A percentile compares a stretch with the other conserved stretches of the same genome.
These are phyloP conservation scores for Psammodynastes pulverulentus DNA, from an alignment of 2,113 vertebrate genomes.

Conservation along the genomic window DNA sequence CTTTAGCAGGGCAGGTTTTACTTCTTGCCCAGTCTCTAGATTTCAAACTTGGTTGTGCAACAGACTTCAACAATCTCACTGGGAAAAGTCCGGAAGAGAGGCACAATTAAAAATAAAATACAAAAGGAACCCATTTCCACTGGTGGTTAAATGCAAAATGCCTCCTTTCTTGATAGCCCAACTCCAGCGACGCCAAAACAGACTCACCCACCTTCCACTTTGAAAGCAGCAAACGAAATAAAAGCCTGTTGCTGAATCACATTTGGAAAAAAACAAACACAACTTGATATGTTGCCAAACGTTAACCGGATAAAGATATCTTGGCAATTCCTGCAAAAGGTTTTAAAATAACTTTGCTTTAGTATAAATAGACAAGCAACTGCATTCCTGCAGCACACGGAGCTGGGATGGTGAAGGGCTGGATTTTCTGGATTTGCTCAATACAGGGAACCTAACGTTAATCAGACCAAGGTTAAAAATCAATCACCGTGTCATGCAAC, in stretches of 20 bases:
- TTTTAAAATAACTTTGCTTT: neutral
- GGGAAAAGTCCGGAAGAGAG: neutral
- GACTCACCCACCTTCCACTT: neutral
- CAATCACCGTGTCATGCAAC: neutral
- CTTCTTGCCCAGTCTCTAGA: neutral
- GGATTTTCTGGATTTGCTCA: neutral
- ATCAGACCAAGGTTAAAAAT: neutral
- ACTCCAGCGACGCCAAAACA: neutral
- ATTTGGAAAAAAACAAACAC: neutral
- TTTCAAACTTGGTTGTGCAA: neutral
- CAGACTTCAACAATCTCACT: neutral
- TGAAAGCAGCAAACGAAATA: neutral
- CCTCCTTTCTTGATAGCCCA: neutral
- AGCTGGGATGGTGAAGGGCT: neutral
- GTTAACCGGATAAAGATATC: neutral
- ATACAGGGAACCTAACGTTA: neutral
- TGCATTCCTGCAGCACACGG: neutral
- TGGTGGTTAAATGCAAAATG: neutral
- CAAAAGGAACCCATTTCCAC: neutral
- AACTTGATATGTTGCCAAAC: neutral
- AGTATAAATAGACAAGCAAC: neutral
- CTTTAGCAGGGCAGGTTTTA: slow-evolving; percentile 9
- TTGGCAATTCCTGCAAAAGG: neutral
- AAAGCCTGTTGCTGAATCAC: neutral
- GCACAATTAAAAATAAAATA: neutral